Conservation (phyloP, 2,888 invertebrate genomes). For the Hemistola chrysoprasaria region DNA sequence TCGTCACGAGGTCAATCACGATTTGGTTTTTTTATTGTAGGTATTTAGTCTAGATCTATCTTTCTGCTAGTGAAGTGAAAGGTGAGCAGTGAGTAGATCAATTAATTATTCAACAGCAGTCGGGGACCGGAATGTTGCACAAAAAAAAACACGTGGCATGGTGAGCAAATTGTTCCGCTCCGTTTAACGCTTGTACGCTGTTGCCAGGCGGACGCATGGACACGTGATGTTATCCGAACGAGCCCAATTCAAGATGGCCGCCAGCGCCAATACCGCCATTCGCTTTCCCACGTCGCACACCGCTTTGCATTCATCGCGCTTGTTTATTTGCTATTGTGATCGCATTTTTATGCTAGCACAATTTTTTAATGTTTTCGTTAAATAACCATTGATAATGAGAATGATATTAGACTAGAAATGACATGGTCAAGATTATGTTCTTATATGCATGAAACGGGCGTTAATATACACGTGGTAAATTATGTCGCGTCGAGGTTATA, state of each 20-base stretch:
- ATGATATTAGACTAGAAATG: too few species aligned
- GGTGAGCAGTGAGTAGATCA: conserved; percentile 38
- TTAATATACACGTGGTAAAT: conserved; percentile 56
- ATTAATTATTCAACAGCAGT: conserved; percentile 53
- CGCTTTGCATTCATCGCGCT: conserved; percentile 64
- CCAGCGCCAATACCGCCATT: conserved; percentile 53
- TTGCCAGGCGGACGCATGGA: conserved; percentile 75
- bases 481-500: conserved; percentile 33
- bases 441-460: conserved; percentile 37
- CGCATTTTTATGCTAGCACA: conserved; percentile 46
- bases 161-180: conserved; percentile 71
- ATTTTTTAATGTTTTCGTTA: too few species aligned
- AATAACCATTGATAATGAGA: too few species aligned
- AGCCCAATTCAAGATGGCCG: conserved; percentile 74
- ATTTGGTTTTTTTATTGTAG: conserved; percentile 7
- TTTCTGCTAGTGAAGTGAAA: conserved; percentile 25
- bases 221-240: conserved; percentile 73
- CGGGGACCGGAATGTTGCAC: conserved; percentile 63
- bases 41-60: too few species aligned
- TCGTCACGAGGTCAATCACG: conserved; percentile 20
- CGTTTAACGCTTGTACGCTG: conserved; percentile 68
- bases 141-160: conserved; percentile 76
- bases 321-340: conserved; percentile 63
- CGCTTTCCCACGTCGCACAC: conserved; percentile 75
- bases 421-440: too few species aligned